phyloP scores from a whole-genome alignment of 2,797 vertebrate species.

The Artibeus jamaicensis region DNA sequence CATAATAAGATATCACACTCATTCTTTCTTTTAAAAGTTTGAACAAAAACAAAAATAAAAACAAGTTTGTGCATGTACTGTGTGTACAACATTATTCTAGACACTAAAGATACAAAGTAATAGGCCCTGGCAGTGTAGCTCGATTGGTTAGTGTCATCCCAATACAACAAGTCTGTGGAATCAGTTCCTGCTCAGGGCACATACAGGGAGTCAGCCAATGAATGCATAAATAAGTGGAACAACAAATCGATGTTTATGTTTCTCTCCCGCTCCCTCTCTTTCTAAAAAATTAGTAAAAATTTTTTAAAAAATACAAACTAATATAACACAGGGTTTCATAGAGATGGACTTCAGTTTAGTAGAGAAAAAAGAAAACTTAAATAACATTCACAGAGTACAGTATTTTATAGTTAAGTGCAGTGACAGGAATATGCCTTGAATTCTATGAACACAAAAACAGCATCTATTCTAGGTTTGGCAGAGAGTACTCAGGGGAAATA shows the following conservation, averaged over 20 bases:
- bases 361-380: constrained; percentile 23
- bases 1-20: constrained; percentile 19
- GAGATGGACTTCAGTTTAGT: not conserved
- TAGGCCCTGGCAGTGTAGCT: not conserved
- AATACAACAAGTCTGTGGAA: not conserved
- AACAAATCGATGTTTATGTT: too few relatives aligned
- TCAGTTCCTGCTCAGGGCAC: not conserved
- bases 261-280: too few relatives aligned
- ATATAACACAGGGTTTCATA: not conserved
- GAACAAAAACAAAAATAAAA: not conserved
- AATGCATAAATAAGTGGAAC: not conserved
- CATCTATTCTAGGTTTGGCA: constrained; percentile 40
- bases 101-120: not conserved
- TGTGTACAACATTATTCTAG: not conserved
- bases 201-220: not conserved
- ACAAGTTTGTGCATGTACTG: not conserved
- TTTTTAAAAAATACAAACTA: not conserved
- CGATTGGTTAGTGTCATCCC: not conserved
- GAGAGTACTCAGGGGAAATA: not conserved
- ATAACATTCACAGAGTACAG: not conserved
- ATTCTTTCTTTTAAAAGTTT: constrained; percentile 32
- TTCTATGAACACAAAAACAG: not conserved
- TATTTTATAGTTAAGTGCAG: not conserved
- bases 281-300: too few relatives aligned
- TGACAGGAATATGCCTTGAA: constrained; percentile 16